Evolutionary conservation across 2,888 invertebrate species (phyloP).

Genomic region (Nemapogon koenigi): DNA sequence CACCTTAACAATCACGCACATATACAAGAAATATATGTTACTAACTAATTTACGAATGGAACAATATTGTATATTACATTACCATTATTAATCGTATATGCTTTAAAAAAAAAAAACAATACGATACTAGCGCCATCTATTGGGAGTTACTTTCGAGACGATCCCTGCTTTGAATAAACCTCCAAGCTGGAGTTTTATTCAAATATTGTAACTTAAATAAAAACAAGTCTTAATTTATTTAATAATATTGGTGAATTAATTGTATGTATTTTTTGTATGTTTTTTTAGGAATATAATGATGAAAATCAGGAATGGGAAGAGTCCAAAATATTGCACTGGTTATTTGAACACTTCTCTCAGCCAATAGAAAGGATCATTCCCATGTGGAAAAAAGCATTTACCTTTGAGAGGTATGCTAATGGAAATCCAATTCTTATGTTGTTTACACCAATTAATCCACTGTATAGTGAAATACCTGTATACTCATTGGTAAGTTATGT

Average conservation of each 20-base stretch:
- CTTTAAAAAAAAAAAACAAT: too few relatives aligned
- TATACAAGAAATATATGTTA: too few relatives aligned
- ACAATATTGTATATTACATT: too few relatives aligned
- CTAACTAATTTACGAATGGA: too few relatives aligned
- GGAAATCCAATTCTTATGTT: slow-evolving; percentile 76
- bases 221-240: too few relatives aligned
- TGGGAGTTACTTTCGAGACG: too few relatives aligned
- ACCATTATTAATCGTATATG: too few relatives aligned
- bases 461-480: slow-evolving; percentile 68
- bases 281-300: slow-evolving; percentile 56
- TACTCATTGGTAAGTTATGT: slow-evolving; percentile 76
- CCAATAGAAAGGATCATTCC: slow-evolving; percentile 74
- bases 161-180: too few relatives aligned
- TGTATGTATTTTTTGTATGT: slow-evolving; percentile 14
- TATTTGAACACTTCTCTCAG: slow-evolving; percentile 65
- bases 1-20: too few relatives aligned
- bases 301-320: slow-evolving; percentile 40
- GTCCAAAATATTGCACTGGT: slow-evolving; percentile 49
- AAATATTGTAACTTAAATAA: too few relatives aligned
- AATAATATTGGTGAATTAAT: not conserved
- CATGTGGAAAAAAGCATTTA: slow-evolving; percentile 72
- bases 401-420: slow-evolving; percentile 71
- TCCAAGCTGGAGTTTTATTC: too few relatives aligned
- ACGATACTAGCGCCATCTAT: too few relatives aligned
- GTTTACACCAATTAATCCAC: slow-evolving; percentile 80